These are phyloP conservation scores for Tetraneura akinire DNA, from an alignment of 1,140 invertebrate genomes.

Conservation along the genomic window DNA sequence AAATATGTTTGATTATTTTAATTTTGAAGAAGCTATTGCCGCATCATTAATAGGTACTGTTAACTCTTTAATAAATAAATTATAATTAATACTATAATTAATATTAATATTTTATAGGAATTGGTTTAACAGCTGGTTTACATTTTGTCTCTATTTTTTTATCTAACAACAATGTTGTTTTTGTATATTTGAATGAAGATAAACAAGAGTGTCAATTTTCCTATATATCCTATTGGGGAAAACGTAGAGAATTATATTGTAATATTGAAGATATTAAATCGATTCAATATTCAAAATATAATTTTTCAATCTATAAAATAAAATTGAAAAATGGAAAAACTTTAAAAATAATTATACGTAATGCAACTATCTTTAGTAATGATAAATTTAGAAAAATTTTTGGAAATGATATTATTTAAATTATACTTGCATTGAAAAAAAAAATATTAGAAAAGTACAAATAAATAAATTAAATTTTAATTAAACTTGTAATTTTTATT, in stretches of 20 bases:
- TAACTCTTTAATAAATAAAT: neutral
- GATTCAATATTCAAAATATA: slow-evolving; percentile 14
- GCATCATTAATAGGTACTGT: neutral
- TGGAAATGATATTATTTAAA: slow-evolving; percentile 22
- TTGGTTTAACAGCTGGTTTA: slow-evolving; percentile 36
- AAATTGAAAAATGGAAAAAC: neutral
- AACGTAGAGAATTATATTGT: slow-evolving; percentile 34
- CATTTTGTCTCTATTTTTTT: neutral
- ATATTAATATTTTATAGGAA: slow-evolving; percentile 2
- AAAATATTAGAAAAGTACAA: too few species aligned
- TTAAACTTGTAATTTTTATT: too few species aligned
- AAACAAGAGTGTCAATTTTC: slow-evolving; percentile 16
- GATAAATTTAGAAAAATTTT: slow-evolving; percentile 30
- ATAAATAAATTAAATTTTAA: too few species aligned
- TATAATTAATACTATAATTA: neutral
- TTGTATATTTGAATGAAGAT: slow-evolving; percentile 8
- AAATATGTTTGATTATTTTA: slow-evolving; percentile 9
- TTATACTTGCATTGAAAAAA: too few species aligned
- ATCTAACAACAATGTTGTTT: slow-evolving; percentile 21
- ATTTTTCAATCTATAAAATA: slow-evolving; percentile 2
- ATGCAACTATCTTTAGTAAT: slow-evolving; percentile 33
- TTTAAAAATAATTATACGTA: slow-evolving; percentile 26
- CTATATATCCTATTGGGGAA: slow-evolving; percentile 34
- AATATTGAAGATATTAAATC: slow-evolving; percentile 24
- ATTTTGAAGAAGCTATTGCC: slow-evolving; percentile 10